Evolutionary conservation across 2,797 vertebrate species (phyloP).

Genomic region (Parauchenoglanis punctatus): DNA sequence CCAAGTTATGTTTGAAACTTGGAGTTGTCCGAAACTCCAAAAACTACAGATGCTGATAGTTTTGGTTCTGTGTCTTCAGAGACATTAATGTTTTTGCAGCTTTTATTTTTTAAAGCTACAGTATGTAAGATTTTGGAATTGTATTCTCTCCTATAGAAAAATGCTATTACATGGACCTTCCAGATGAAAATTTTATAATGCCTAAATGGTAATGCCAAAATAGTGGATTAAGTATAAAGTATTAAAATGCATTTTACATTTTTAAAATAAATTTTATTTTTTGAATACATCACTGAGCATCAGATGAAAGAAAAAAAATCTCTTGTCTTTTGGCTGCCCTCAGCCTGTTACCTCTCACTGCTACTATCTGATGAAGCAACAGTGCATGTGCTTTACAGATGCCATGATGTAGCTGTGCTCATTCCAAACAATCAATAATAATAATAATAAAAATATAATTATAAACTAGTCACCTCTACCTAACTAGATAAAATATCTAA

Average conservation of each 20-base stretch:
- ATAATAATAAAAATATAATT: too few species aligned
- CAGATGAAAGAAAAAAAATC: neutral
- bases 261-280: too few species aligned
- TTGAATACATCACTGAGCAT: neutral
- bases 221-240: too few species aligned
- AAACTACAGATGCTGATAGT: neutral
- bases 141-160: neutral
- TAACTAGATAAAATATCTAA: neutral
- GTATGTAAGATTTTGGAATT: neutral
- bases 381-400: neutral
- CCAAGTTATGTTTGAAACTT: constrained; percentile 25
- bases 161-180: neutral
- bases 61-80: constrained; percentile 4
- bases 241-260: too few species aligned
- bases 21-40: neutral
- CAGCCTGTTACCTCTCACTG: neutral
- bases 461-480: neutral
- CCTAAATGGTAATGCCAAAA: neutral
- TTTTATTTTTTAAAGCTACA: neutral
- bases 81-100: too few species aligned
- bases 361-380: neutral
- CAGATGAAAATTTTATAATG: neutral
- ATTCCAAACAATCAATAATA: neutral
- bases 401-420: neutral
- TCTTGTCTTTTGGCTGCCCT: neutral